These are phyloP conservation scores for Xiphophorus couchianus DNA, from an alignment of 2,113 vertebrate species.

Conservation along the genomic window DNA sequence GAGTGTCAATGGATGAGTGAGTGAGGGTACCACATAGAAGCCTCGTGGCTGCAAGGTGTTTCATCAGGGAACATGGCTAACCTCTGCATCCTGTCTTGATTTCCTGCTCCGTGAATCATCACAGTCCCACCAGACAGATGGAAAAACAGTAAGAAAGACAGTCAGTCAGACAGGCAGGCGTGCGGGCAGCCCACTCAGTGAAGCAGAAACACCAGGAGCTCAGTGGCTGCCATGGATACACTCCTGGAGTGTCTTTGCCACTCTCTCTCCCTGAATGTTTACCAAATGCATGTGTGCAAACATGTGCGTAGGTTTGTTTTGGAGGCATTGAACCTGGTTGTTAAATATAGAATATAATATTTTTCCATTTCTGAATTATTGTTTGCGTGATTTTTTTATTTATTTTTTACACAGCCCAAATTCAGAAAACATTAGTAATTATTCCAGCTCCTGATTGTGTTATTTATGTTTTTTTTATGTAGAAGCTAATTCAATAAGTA, in stretches of 20 bases:
- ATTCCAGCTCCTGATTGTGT: neutral
- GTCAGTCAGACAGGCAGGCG: slow-evolving; percentile 16
- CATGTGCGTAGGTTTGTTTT: slow-evolving; percentile 46
- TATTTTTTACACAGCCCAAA: neutral
- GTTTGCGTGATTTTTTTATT: neutral
- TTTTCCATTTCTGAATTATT: neutral
- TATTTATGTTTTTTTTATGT: neutral
- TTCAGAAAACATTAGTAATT: neutral
- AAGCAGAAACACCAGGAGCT: slow-evolving; percentile 68
- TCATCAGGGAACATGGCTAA: slow-evolving; percentile 49
- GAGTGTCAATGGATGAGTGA: slow-evolving; percentile 22
- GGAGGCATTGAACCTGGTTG: slow-evolving; percentile 19
- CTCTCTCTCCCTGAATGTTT: slow-evolving; percentile 53
- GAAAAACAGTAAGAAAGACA: slow-evolving; percentile 26
- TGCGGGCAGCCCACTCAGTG: slow-evolving; percentile 69
- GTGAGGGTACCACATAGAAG: slow-evolving; percentile 27
- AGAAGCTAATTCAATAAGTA: neutral
- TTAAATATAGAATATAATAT: slow-evolving; percentile 3
- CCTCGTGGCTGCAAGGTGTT: slow-evolving; percentile 32
- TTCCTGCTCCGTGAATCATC: slow-evolving; percentile 69
- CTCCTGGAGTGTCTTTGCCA: slow-evolving; percentile 56
- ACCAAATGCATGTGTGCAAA: slow-evolving; percentile 51
- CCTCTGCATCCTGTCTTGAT: slow-evolving; percentile 62
- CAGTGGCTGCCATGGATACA: slow-evolving; percentile 73
- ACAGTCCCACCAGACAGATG: slow-evolving; percentile 48